A percentile compares a stretch with the other conserved stretches of the same genome.
Conservation (phyloP, 92 coral and sea anemone genomes). For the Hydrozoanthus gracilis region DNA sequence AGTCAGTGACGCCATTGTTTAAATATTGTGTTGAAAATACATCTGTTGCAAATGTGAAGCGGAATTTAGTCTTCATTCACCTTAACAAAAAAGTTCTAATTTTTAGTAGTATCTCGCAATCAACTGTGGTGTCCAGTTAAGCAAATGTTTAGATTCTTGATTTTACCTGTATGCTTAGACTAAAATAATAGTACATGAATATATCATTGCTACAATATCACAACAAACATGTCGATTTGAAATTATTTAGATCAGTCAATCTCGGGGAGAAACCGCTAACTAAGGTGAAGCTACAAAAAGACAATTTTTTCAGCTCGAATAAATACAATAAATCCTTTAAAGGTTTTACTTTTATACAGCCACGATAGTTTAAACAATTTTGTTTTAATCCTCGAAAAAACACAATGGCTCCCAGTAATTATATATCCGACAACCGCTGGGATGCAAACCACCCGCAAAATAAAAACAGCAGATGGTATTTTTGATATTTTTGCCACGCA, state of each 20-base stretch:
- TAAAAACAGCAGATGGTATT: background rate
- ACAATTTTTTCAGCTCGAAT: background rate
- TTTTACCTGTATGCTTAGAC: background rate
- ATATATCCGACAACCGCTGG: constrained; percentile 18
- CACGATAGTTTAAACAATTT: constrained; percentile 26
- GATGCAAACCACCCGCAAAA: constrained; percentile 3
- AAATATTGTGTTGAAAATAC: background rate
- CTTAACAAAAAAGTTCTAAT: background rate
- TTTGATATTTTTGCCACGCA: background rate
- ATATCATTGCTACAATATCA: background rate
- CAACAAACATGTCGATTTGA: background rate
- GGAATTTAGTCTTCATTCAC: background rate
- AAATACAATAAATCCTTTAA: background rate
- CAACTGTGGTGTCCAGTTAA: background rate
- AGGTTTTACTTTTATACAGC: constrained; percentile 11
- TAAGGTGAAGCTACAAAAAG: background rate
- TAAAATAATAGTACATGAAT: background rate
- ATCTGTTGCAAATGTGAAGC: background rate
- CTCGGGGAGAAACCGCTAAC: no score
- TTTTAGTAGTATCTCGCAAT: background rate
- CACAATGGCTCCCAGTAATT: constrained; percentile 3
- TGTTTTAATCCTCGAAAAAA: constrained; percentile 13
- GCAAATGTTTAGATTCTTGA: background rate
- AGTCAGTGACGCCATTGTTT: constrained; percentile 2
- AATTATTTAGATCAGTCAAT: background rate